These are phyloP conservation scores for Gambusia holbrooki DNA, from an alignment of 2,113 vertebrate genomes.

Conservation along the genomic window DNA sequence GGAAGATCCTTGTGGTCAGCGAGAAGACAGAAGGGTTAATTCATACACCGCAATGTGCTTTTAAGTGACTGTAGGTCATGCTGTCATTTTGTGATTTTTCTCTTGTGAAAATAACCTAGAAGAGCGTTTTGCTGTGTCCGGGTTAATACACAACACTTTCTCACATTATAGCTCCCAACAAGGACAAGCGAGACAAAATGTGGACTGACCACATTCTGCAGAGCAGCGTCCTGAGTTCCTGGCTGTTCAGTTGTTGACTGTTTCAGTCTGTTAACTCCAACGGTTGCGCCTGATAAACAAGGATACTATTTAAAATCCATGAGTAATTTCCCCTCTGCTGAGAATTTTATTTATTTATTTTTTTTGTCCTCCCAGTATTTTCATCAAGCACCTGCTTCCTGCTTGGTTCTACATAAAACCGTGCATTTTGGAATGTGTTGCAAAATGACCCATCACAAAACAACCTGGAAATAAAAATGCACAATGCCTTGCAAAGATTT, in stretches of 20 bases:
- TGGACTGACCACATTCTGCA: constrained; percentile 55
- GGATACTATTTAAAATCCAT: background rate
- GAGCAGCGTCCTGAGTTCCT: constrained; percentile 40
- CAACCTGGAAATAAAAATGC: background rate
- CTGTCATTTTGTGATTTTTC: background rate
- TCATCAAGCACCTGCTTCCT: constrained; percentile 7
- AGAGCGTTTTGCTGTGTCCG: background rate
- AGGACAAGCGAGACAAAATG: constrained; percentile 56
- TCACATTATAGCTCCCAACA: background rate
- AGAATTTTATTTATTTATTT: background rate
- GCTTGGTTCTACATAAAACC: constrained; percentile 9
- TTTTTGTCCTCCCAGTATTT: background rate
- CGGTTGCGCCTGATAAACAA: background rate
- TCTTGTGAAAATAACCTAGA: constrained; percentile 10
- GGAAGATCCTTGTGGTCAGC: constrained; percentile 61
- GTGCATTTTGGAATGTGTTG: background rate
- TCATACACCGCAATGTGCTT: constrained; percentile 14
- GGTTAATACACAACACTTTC: constrained; percentile 20
- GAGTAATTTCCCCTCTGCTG: background rate
- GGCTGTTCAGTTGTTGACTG: constrained; percentile 12
- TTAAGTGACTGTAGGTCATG: constrained; percentile 22
- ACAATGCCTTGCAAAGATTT: background rate
- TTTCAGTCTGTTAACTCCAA: constrained; percentile 5
- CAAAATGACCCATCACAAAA: background rate
- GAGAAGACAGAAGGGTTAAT: constrained; percentile 31